A percentile compares a stretch with the other conserved stretches of the same genome.
These are phyloP conservation scores for Romanogobio albipinnatus DNA, from an alignment of 2,113 vertebrate genomes.

Conservation along the genomic window DNA sequence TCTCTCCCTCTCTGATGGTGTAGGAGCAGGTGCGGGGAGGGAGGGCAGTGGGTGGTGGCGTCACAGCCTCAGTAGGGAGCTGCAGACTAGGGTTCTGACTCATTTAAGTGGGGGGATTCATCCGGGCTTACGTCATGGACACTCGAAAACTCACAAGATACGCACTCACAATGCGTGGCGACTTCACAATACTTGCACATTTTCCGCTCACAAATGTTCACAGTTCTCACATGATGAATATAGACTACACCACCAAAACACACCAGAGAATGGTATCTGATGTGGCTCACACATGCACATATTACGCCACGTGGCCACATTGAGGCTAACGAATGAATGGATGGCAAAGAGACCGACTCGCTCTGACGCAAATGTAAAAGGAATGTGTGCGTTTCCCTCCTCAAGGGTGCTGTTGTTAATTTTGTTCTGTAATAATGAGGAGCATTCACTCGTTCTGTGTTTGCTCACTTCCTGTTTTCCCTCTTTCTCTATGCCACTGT, in stretches of 20 bases:
- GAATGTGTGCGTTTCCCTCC: conserved; percentile 5
- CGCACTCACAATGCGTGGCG: neutral
- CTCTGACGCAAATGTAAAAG: conserved; percentile 19
- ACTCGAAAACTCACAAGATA: conserved; percentile 43
- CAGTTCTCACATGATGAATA: conserved; percentile 17
- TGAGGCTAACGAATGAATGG: conserved; percentile 30
- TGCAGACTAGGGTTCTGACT: conserved; percentile 71
- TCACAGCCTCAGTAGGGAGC: conserved; percentile 75
- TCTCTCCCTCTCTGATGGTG: conserved; percentile 46
- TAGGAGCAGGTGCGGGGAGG: conserved; percentile 77
- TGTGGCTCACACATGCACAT: conserved; percentile 22
- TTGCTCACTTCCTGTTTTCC: neutral
- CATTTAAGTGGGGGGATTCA: conserved; percentile 68
- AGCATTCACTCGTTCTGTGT: neutral
- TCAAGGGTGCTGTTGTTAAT: conserved; percentile 30
- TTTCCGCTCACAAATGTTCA: conserved; percentile 27
- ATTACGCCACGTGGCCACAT: neutral
- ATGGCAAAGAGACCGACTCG: neutral
- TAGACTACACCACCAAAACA: conserved; percentile 48
- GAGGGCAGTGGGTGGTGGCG: conserved; percentile 76
- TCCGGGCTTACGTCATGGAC: conserved; percentile 60
- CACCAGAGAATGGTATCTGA: conserved; percentile 34
- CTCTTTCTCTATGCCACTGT: neutral
- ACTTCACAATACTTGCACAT: conserved; percentile 56
- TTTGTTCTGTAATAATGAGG: conserved; percentile 11